A percentile compares a stretch with the other conserved stretches of the same genome.
Conservation (phyloP, 2,113 vertebrate species). For the Sceloporus undulatus region DNA sequence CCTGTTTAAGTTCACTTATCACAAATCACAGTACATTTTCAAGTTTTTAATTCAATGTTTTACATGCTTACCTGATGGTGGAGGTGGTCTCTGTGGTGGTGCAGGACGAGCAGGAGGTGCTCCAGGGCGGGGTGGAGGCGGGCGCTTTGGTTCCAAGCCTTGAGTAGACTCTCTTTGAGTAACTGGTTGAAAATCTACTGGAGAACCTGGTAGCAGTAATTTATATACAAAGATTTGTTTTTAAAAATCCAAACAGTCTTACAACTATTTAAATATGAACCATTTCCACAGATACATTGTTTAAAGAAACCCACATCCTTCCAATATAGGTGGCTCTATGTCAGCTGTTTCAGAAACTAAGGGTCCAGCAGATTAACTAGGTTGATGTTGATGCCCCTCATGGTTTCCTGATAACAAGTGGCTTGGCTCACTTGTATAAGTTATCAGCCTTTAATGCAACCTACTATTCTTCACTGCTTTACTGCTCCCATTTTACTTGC, state of each 20-base stretch:
- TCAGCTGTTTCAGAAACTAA: background rate
- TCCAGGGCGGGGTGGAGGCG: conserved; percentile 89
- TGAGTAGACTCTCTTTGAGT: conserved; percentile 78
- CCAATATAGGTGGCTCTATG: background rate
- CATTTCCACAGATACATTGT: background rate
- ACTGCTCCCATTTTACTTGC: background rate
- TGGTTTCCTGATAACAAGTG: background rate
- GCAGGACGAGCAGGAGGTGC: conserved; percentile 91
- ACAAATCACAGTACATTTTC: background rate
- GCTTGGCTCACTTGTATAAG: background rate
- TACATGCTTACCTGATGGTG: conserved; percentile 88
- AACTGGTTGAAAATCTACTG: conserved; percentile 80
- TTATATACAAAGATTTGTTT: no score
- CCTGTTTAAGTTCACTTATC: background rate
- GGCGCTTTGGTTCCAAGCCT: conserved; percentile 87
- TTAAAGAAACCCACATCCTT: background rate
- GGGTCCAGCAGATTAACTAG: background rate
- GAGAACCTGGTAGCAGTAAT: conserved; percentile 46
- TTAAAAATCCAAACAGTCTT: background rate
- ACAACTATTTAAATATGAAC: background rate
- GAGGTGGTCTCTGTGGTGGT: conserved; percentile 95
- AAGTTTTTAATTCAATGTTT: conserved; percentile 2
- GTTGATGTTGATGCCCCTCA: background rate
- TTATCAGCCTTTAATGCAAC: background rate
- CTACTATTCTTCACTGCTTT: background rate